Evolutionary conservation across 2,113 vertebrate species (phyloP).

Genomic region (Rana temporaria): DNA sequence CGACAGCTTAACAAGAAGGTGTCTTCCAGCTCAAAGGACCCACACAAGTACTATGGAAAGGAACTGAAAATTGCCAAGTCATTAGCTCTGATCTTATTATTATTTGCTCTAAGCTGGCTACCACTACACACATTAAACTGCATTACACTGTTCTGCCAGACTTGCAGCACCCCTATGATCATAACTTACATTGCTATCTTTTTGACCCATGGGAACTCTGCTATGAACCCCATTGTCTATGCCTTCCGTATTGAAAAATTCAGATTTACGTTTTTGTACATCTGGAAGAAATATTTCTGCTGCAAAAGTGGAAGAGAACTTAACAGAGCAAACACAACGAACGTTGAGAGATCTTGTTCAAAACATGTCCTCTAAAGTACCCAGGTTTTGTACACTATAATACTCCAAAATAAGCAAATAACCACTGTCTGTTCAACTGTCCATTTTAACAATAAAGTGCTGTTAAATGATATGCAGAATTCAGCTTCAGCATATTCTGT

Average conservation of each 20-base stretch:
- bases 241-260: conserved; percentile 97
- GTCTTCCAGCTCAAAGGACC: conserved; percentile 81
- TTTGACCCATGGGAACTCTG: conserved; percentile 91
- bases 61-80: conserved; percentile 96
- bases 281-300: conserved; percentile 91
- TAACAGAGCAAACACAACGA: conserved; percentile 1
- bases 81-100: conserved; percentile 88
- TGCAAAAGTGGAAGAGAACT: conserved; percentile 70
- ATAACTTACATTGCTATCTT: conserved; percentile 88
- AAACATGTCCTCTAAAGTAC: conserved; percentile 24
- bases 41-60: conserved; percentile 91
- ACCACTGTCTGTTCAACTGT: conserved; percentile 24
- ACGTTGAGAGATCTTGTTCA: conserved; percentile 58
- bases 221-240: conserved; percentile 94
- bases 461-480: not conserved
- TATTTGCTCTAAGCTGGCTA: conserved; percentile 93
- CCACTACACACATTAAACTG: conserved; percentile 93
- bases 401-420: conserved; percentile 42
- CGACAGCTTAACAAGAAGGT: conserved; percentile 93
- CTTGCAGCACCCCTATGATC: conserved; percentile 67
- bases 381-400: conserved; percentile 18
- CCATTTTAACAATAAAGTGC: conserved; percentile 36
- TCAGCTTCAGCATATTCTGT: conserved; percentile 1
- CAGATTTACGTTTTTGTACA: conserved; percentile 86
- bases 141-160: conserved; percentile 87